Evolutionary conservation across 1,140 invertebrate genomes (phyloP).

Genomic region (Reticulitermes speratus): DNA sequence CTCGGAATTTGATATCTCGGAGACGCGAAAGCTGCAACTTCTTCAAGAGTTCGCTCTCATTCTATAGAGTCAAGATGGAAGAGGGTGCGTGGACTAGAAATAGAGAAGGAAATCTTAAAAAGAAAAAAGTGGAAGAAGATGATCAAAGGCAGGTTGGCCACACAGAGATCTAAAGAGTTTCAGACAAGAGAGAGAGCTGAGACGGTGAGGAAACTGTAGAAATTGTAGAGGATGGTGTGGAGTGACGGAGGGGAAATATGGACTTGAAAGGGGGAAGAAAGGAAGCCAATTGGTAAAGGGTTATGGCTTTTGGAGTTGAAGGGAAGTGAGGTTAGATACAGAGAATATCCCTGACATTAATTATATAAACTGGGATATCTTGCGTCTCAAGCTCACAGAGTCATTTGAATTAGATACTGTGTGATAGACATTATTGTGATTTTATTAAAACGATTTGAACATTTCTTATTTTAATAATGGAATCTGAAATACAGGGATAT

Average conservation of each 20-base stretch:
- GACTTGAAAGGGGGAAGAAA: background rate
- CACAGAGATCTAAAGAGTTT: conserved; percentile 10
- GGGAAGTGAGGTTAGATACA: no score
- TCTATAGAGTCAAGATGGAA: no score
- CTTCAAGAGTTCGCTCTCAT: background rate
- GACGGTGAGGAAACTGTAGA: background rate
- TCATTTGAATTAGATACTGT: no score
- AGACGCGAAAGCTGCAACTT: background rate
- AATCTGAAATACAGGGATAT: no score
- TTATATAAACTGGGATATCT: no score
- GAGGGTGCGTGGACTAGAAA: background rate
- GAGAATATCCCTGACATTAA: no score
- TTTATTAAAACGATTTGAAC: no score
- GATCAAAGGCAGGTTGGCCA: conserved; percentile 2
- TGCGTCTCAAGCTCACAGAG: no score
- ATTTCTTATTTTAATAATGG: no score
- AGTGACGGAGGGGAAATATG: background rate
- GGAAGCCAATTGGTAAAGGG: conserved; percentile 9
- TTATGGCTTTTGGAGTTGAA: background rate
- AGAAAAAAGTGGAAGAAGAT: background rate
- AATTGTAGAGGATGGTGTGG: background rate
- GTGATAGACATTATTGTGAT: no score
- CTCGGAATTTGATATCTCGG: background rate
- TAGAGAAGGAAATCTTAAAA: conserved; percentile 11
- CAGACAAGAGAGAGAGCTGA: background rate